These are phyloP conservation scores for Stenodera caucasica DNA, from an alignment of 2,888 invertebrate species.

Conservation along the genomic window DNA sequence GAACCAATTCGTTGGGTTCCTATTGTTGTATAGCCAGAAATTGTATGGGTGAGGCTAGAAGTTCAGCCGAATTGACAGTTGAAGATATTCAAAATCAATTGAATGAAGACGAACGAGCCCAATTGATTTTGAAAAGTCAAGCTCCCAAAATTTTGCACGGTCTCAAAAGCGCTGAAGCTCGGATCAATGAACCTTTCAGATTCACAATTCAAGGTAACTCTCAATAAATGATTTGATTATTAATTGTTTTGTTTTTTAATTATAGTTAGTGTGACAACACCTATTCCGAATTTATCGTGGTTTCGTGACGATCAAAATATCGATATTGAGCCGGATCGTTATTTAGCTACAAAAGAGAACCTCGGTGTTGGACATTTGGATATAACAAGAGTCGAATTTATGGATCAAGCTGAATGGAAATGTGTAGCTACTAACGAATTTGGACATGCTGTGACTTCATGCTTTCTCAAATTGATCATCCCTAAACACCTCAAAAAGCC, in stretches of 20 bases:
- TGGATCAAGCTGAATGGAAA: constrained; percentile 91
- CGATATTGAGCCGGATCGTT: constrained; percentile 67
- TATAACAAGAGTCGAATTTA: constrained; percentile 73
- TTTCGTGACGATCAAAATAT: constrained; percentile 83
- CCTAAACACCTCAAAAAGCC: constrained; percentile 89
- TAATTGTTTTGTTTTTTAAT: constrained; percentile 37
- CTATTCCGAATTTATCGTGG: constrained; percentile 83
- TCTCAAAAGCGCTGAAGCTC: constrained; percentile 78
- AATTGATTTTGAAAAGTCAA: constrained; percentile 73
- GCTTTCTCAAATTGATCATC: constrained; percentile 80
- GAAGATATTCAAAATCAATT: constrained; percentile 90
- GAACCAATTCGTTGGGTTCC: constrained; percentile 85
- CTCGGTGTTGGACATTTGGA: constrained; percentile 74
- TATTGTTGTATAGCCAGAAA: constrained; percentile 88
- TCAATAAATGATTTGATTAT: neutral
- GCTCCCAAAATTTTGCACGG: constrained; percentile 83
- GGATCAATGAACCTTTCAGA: constrained; percentile 78
- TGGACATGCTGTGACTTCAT: constrained; percentile 86
- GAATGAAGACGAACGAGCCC: constrained; percentile 81
- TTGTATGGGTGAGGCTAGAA: constrained; percentile 88
- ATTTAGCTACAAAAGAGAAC: constrained; percentile 68
- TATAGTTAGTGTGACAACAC: constrained; percentile 71
- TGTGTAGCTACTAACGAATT: constrained; percentile 87
- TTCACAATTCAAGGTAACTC: constrained; percentile 75
- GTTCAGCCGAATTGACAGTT: constrained; percentile 83